phyloP scores from a whole-genome alignment of 2,113 vertebrate genomes.

The Ardeotis arabs region DNA sequence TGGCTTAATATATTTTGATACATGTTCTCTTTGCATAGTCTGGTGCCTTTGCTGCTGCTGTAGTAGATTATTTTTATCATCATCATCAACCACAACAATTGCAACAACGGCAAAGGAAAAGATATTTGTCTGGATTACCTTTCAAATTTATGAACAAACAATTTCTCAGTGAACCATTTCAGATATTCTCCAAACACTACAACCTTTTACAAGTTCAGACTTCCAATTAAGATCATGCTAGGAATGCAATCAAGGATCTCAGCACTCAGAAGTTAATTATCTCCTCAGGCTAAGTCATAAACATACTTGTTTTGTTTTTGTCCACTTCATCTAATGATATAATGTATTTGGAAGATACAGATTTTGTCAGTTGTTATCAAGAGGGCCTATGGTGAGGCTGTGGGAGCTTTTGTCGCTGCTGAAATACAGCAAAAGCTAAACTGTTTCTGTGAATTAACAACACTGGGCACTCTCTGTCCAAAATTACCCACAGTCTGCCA shows the following conservation, averaged over 20 bases:
- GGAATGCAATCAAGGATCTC: slow-evolving; percentile 81
- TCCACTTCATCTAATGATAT: slow-evolving; percentile 76
- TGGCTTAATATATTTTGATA: slow-evolving; percentile 42
- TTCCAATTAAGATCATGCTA: slow-evolving; percentile 80
- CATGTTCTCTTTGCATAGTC: slow-evolving; percentile 58
- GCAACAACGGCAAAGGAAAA: slow-evolving; percentile 34
- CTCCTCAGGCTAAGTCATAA: slow-evolving; percentile 77
- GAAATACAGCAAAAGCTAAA: slow-evolving; percentile 52
- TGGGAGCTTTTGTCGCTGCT: slow-evolving; percentile 54
- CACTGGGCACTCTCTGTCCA: background rate
- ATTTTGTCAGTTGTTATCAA: slow-evolving; percentile 64
- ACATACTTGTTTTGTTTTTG: slow-evolving; percentile 73
- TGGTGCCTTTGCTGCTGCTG: slow-evolving; percentile 20
- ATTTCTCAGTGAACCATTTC: slow-evolving; percentile 68
- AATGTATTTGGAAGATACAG: slow-evolving; percentile 46
- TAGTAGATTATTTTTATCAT: slow-evolving; percentile 71
- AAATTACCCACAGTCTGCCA: slow-evolving; percentile 50
- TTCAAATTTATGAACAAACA: slow-evolving; percentile 72
- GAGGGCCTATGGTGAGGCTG: slow-evolving; percentile 54
- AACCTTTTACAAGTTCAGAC: slow-evolving; percentile 69
- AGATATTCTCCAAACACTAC: slow-evolving; percentile 55
- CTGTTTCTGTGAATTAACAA: slow-evolving; percentile 58
- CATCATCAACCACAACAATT: slow-evolving; percentile 66
- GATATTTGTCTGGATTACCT: slow-evolving; percentile 69
- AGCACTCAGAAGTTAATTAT: slow-evolving; percentile 81